Percentiles rank a stretch among this genome's conserved stretches.
Conservation (phyloP, 2,888 invertebrate genomes). For the Lepidochrysops patricia region DNA sequence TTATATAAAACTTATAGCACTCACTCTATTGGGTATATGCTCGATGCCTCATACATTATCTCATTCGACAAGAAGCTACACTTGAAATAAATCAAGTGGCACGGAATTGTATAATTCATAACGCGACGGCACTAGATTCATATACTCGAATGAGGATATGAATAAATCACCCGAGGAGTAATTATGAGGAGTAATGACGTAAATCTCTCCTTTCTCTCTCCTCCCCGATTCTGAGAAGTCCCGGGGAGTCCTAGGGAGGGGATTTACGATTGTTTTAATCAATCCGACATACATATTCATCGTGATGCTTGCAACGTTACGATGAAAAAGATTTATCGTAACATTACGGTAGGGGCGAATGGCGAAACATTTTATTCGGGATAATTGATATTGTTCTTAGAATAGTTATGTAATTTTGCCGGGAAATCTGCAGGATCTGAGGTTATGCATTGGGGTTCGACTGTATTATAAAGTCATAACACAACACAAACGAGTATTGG, state of each 20-base stretch:
- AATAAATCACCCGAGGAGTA: slow-evolving; percentile 4
- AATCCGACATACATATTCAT: slow-evolving; percentile 2
- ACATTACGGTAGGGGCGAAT: background rate
- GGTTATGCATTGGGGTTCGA: no score
- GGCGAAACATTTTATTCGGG: background rate
- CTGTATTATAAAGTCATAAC: no score
- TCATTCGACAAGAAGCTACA: slow-evolving; percentile 1
- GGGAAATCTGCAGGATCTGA: background rate
- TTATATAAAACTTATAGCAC: no score
- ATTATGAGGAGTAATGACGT: slow-evolving; percentile 12
- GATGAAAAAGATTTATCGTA: background rate
- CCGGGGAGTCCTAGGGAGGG: background rate
- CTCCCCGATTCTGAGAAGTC: background rate
- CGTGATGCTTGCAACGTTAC: background rate
- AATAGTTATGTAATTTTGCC: background rate
- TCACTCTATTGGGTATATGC: no score
- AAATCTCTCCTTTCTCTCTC: background rate
- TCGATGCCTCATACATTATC: background rate
- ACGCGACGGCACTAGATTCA: slow-evolving; percentile 3
- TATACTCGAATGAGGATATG: slow-evolving; percentile 9
- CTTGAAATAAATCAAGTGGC: background rate
- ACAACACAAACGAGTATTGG: no score
- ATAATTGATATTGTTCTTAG: background rate
- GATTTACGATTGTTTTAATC: slow-evolving; percentile 1
- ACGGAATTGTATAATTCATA: background rate